These are phyloP conservation scores for Orius insidiosus DNA, from an alignment of 1,140 invertebrate genomes.

Conservation along the genomic window DNA sequence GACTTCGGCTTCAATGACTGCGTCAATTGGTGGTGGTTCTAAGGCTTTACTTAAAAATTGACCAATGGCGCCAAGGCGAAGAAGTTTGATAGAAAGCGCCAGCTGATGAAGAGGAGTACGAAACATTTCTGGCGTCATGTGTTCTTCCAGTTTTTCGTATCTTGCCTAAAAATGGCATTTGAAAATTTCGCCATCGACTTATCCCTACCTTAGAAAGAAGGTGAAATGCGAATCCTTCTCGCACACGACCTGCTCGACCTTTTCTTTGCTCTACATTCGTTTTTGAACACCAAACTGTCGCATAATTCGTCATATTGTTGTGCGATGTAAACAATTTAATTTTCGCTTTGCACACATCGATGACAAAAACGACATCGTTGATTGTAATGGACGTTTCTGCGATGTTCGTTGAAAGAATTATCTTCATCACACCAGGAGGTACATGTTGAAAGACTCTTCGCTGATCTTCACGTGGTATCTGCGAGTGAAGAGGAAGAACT, in stretches of 20 bases:
- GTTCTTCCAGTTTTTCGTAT: constrained; percentile 63
- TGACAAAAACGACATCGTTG: constrained; percentile 89
- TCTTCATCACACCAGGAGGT: constrained; percentile 51
- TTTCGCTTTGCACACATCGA: constrained; percentile 89
- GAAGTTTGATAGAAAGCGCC: constrained; percentile 64
- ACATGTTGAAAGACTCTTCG: constrained; percentile 69
- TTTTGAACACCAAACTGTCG: constrained; percentile 81
- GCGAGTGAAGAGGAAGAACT: constrained; percentile 76
- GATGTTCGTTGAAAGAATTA: constrained; percentile 82
- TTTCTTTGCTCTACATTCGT: constrained; percentile 83
- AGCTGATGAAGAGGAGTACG: constrained; percentile 85
- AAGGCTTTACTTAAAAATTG: constrained; percentile 88
- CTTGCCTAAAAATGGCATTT: constrained; percentile 32
- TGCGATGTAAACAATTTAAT: constrained; percentile 90
- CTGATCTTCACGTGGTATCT: constrained; percentile 78
- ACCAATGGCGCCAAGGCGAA: constrained; percentile 75
- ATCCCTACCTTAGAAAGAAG: constrained; percentile 45
- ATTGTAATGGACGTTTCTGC: constrained; percentile 92
- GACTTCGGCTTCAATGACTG: constrained; percentile 80
- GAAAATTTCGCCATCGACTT: not conserved
- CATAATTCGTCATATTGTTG: constrained; percentile 90
- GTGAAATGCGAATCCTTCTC: constrained; percentile 77
- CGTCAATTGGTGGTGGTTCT: constrained; percentile 83
- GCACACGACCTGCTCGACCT: constrained; percentile 77
- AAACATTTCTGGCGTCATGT: constrained; percentile 90